Conservation (phyloP, 1,140 invertebrate species). For the Diploscapter pachys region DNA sequence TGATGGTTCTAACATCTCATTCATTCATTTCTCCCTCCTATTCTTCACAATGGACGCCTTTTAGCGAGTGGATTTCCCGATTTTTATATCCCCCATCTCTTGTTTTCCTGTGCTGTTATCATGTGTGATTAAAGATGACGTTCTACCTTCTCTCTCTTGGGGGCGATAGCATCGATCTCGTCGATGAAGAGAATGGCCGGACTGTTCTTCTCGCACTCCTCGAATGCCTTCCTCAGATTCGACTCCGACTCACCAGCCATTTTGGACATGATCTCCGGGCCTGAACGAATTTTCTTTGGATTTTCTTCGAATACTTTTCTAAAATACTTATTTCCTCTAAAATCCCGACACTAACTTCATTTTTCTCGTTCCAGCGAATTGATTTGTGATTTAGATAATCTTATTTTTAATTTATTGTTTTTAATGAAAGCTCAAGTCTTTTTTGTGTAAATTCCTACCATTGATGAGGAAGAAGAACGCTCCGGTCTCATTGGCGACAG, state of each 20-base stretch:
- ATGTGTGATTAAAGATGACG: not conserved
- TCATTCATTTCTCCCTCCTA: not conserved
- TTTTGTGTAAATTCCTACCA: slow-evolving; percentile 62
- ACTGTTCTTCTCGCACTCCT: slow-evolving; percentile 97
- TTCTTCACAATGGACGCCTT: too few relatives aligned
- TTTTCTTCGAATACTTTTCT: not conserved
- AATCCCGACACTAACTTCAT: not conserved
- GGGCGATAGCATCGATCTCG: slow-evolving; percentile 98
- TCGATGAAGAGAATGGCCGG: slow-evolving; percentile 99
- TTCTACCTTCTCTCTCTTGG: slow-evolving; percentile 85
- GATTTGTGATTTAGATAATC: not conserved
- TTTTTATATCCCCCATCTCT: too few relatives aligned
- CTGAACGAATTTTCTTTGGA: slow-evolving; percentile 54
- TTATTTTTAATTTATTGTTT: not conserved
- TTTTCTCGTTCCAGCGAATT: not conserved
- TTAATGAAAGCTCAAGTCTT: not conserved
- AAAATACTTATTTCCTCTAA: not conserved
- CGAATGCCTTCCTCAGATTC: slow-evolving; percentile 93
- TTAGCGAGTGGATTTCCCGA: too few relatives aligned
- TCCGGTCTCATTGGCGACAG: slow-evolving; percentile 97
- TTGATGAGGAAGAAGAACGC: slow-evolving; percentile 99
- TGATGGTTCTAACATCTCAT: not conserved
- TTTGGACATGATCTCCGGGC: slow-evolving; percentile 99
- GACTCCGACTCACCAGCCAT: slow-evolving; percentile 95
- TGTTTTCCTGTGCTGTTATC: not conserved